phyloP scores from a whole-genome alignment of 2,113 vertebrate genomes.

The Nannospalax galili region DNA sequence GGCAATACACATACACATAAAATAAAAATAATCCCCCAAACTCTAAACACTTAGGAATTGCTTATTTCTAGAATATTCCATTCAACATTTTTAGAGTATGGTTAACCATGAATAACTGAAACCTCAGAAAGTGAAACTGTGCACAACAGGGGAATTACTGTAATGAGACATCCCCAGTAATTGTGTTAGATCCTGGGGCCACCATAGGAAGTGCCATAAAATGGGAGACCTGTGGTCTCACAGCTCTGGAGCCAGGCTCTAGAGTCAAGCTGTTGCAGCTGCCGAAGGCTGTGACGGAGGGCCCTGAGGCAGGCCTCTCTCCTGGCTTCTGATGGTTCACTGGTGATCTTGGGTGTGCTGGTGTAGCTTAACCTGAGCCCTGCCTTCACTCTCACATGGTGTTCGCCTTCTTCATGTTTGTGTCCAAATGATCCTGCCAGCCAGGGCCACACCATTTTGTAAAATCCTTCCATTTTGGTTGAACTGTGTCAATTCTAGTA shows the following conservation, averaged over 20 bases:
- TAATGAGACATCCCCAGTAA: neutral
- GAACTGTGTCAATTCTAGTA: too few relatives aligned
- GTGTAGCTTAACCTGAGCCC: rapidly evolving
- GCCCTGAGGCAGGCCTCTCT: neutral
- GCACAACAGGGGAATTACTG: neutral
- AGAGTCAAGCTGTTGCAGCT: rapidly evolving
- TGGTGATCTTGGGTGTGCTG: neutral
- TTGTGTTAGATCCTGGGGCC: neutral
- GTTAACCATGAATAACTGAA: neutral
- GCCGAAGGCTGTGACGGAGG: neutral
- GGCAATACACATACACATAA: too few relatives aligned
- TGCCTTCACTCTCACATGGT: neutral
- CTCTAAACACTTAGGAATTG: neutral
- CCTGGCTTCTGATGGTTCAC: neutral
- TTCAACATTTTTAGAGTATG: neutral
- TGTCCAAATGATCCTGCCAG: neutral
- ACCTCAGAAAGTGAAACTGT: neutral
- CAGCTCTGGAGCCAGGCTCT: neutral
- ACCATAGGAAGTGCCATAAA: rapidly evolving
- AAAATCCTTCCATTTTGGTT: too few relatives aligned
- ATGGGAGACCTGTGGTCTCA: rapidly evolving
- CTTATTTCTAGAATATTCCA: neutral
- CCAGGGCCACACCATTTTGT: too few relatives aligned
- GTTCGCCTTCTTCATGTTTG: rapidly evolving
- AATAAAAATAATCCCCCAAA: too few relatives aligned